Conservation (phyloP, 2,888 invertebrate genomes). For the Dascillus cervinus region DNA sequence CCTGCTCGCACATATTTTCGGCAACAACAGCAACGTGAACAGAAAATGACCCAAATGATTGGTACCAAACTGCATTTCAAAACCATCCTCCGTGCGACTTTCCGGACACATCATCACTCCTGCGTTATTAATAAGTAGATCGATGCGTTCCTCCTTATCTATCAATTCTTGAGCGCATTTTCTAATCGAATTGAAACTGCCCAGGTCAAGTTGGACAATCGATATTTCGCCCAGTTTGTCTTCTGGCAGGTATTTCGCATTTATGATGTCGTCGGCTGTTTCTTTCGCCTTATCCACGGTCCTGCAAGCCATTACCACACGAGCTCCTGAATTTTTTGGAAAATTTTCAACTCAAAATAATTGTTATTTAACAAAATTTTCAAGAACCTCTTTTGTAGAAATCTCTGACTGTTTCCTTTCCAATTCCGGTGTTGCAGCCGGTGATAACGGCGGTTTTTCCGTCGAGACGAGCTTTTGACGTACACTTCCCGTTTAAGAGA, state of each 20-base stretch:
- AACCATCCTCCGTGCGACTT: too few relatives aligned
- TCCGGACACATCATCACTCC: constrained; percentile 63
- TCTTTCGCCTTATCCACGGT: constrained; percentile 45
- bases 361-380: too few relatives aligned
- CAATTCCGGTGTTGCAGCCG: constrained; percentile 38
- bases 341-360: too few relatives aligned
- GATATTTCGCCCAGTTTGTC: constrained; percentile 35
- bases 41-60: too few relatives aligned
- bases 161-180: constrained; percentile 38
- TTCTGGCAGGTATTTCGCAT: constrained; percentile 34
- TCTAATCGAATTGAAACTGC: constrained; percentile 37
- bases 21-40: constrained; percentile 40
- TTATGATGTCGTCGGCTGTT: constrained; percentile 44
- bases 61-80: too few relatives aligned
- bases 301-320: constrained; percentile 47
- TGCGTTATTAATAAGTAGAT: constrained; percentile 62
- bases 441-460: constrained; percentile 39
- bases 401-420: constrained; percentile 36
- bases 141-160: constrained; percentile 45
- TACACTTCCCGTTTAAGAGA: constrained; percentile 30
- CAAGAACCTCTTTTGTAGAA: constrained; percentile 40
- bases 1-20: constrained; percentile 45
- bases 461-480: constrained; percentile 37
- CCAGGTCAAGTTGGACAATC: constrained; percentile 40
- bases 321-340: constrained; percentile 15